phyloP scores from a whole-genome alignment of 2,888 invertebrate genomes.

The Hofmannophila pseudospretella region DNA sequence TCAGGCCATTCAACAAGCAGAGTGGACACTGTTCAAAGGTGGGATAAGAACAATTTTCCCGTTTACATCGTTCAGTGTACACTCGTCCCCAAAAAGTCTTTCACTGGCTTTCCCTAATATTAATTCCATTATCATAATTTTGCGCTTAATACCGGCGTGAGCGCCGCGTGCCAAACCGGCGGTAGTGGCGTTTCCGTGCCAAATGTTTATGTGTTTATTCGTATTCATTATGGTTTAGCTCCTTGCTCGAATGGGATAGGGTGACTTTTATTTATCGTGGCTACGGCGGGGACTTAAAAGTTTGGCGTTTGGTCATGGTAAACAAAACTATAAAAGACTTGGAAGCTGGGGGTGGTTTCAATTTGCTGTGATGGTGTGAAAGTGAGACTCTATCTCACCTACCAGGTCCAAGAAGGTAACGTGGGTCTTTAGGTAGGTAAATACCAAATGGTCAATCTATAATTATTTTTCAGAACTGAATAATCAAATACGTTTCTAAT shows the following conservation, averaged over 20 bases:
- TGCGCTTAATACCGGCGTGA: constrained; percentile 27
- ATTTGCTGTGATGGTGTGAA: background rate
- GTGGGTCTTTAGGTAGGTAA: too few relatives aligned
- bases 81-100: constrained; percentile 9
- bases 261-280: constrained; percentile 7
- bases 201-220: constrained; percentile 38
- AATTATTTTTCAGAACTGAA: too few relatives aligned
- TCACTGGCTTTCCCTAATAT: constrained; percentile 28
- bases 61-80: too few relatives aligned
- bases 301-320: background rate
- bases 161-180: constrained; percentile 31
- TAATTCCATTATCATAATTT: constrained; percentile 47
- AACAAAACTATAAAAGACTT: too few relatives aligned
- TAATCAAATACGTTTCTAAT: too few relatives aligned
- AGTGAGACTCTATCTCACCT: background rate
- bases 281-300: background rate
- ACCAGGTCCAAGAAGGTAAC: too few relatives aligned
- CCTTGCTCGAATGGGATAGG: background rate
- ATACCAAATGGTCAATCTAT: too few relatives aligned
- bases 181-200: constrained; percentile 27
- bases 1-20: too few relatives aligned
- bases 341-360: background rate
- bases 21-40: too few relatives aligned
- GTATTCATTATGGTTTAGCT: constrained; percentile 12
- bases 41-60: too few relatives aligned